Evolutionary conservation across 2,113 vertebrate species (phyloP).

Genomic region (Coptodon bakossiorum): DNA sequence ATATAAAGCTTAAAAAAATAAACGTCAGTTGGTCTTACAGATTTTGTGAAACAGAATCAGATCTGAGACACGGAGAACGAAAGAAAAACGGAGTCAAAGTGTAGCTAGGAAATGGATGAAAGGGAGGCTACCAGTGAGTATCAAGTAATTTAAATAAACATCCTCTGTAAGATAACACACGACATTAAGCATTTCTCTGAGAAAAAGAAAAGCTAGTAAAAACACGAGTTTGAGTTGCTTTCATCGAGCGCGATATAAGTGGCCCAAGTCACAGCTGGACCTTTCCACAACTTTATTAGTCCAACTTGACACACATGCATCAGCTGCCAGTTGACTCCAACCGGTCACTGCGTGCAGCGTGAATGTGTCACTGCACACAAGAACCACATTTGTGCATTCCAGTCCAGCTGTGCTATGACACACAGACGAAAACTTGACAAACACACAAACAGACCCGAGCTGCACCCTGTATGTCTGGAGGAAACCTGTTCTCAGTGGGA

Average conservation of each 20-base stretch:
- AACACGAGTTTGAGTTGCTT: neutral
- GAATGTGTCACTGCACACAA: constrained; percentile 34
- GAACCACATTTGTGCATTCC: constrained; percentile 49
- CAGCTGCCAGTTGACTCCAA: constrained; percentile 7
- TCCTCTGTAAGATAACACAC: neutral
- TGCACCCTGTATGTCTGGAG: constrained; percentile 64
- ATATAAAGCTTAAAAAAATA: neutral
- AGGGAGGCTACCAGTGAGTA: neutral
- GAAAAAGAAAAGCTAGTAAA: neutral
- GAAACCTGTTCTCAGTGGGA: constrained; percentile 57
- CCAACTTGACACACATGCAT: constrained; percentile 13
- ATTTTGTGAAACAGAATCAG: neutral
- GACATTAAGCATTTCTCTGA: neutral
- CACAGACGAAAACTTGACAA: constrained; percentile 27
- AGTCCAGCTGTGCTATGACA: constrained; percentile 17
- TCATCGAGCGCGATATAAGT: neutral
- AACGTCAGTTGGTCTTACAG: neutral
- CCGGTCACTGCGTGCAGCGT: neutral
- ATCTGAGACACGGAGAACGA: neutral
- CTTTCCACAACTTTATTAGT: neutral
- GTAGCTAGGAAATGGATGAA: neutral
- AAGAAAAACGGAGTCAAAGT: neutral
- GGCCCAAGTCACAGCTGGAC: neutral
- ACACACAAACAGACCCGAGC: constrained; percentile 15
- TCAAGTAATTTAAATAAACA: constrained; percentile 17